Evolutionary conservation across 2,888 invertebrate genomes (phyloP).

Genomic region (Phasia obesa): DNA sequence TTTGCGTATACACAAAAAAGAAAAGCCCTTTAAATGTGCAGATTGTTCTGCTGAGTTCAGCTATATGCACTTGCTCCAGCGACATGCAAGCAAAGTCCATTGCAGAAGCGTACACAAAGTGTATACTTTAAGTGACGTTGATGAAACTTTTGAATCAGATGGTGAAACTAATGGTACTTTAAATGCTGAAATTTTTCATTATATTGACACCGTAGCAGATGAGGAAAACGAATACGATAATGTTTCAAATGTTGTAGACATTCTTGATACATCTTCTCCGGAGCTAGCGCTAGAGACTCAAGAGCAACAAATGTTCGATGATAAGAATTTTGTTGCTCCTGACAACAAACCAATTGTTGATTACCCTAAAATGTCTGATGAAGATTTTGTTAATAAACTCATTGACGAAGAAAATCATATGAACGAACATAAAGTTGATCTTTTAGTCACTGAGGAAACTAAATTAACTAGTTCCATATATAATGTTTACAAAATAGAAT

Average conservation of each 20-base stretch:
- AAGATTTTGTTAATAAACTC: conserved; percentile 5
- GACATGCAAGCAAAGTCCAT: conserved; percentile 68
- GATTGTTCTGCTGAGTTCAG: conserved; percentile 71
- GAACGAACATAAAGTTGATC: conserved; percentile 39
- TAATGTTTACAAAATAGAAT: background rate
- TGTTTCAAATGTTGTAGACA: background rate
- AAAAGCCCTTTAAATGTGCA: conserved; percentile 72
- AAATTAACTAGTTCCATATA: conserved; percentile 12
- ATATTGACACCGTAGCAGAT: conserved; percentile 26
- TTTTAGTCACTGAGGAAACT: conserved; percentile 39
- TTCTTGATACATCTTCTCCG: background rate
- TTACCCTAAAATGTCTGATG: background rate
- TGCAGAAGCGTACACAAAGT: conserved; percentile 23
- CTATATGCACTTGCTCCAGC: conserved; percentile 66
- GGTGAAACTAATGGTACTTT: background rate
- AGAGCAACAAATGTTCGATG: background rate
- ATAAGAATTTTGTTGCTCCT: background rate
- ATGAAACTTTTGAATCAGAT: background rate
- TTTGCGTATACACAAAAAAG: conserved; percentile 71
- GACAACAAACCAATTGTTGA: background rate
- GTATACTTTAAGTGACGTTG: conserved; percentile 7
- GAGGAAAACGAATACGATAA: conserved; percentile 22
- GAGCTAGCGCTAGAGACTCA: too few relatives aligned
- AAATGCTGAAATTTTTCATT: conserved; percentile 7
- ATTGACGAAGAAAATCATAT: conserved; percentile 24